Evolutionary conservation across 53 echinoderm and acorn worm genomes (phyloP).

Genomic region (Mesocentrotus franciscanus): DNA sequence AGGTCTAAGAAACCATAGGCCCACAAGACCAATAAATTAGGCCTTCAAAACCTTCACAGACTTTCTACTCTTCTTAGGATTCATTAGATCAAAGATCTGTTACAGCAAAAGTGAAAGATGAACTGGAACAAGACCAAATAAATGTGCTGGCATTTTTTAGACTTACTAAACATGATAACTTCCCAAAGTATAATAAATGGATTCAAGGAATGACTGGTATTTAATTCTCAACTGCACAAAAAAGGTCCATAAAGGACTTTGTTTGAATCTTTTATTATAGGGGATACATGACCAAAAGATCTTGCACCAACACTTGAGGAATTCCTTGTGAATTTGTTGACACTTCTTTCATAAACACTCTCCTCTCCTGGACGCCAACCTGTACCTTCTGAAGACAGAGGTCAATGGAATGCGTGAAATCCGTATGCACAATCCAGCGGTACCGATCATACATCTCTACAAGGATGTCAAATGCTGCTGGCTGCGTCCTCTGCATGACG

Average conservation of each 20-base stretch:
- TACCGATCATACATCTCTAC: conserved; percentile 69
- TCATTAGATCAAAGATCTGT: background rate
- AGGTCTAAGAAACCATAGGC: background rate
- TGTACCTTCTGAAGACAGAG: background rate
- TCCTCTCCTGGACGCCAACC: background rate
- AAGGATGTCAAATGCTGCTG: conserved; percentile 67
- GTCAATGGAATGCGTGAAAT: background rate
- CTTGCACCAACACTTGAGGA: conserved; percentile 49
- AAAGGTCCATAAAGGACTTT: background rate
- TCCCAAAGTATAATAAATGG: background rate
- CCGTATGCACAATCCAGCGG: conserved; percentile 68
- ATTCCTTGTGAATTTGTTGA: background rate
- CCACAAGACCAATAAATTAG: too few species aligned
- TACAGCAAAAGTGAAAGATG: background rate
- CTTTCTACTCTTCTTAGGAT: too few species aligned
- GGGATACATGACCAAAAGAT: background rate
- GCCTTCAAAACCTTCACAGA: background rate
- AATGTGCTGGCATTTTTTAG: background rate
- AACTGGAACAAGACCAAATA: background rate
- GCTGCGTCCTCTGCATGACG: conserved; percentile 52
- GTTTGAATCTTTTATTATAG: background rate
- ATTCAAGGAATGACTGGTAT: background rate
- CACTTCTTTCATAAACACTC: conserved; percentile 14
- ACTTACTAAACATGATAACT: background rate
- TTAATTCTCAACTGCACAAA: too few species aligned